Percentiles rank a stretch among this genome's conserved stretches.
These are phyloP conservation scores for Phaedon cochleariae DNA, from an alignment of 2,888 invertebrate species.

Conservation along the genomic window DNA sequence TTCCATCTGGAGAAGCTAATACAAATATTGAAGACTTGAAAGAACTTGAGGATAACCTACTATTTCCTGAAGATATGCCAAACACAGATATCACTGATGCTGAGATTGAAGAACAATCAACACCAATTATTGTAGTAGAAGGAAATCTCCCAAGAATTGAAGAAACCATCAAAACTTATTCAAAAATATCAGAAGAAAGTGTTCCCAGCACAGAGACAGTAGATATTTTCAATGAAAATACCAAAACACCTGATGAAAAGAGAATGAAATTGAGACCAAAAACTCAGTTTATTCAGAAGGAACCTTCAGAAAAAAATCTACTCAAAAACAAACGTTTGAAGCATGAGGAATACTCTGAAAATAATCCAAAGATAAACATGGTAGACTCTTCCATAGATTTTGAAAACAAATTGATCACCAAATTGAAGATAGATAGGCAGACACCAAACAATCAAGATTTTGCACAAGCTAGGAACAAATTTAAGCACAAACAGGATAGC, in stretches of 20 bases:
- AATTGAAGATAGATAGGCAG: not conserved
- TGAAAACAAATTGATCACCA: not conserved
- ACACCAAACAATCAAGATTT: conserved; percentile 14
- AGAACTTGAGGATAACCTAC: not conserved
- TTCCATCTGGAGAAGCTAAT: not conserved
- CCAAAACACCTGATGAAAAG: conserved; percentile 25
- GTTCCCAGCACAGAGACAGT: not conserved
- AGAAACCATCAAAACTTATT: conserved; percentile 1
- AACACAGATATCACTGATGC: not conserved
- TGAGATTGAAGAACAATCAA: not conserved
- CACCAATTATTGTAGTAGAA: not conserved
- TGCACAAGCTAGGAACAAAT: conserved; percentile 19
- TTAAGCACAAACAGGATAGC: not conserved
- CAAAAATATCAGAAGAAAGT: not conserved
- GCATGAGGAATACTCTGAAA: too few species aligned
- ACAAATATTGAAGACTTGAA: not conserved
- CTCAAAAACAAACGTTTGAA: not conserved
- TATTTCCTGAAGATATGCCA: not conserved
- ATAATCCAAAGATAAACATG: not conserved
- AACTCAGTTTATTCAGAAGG: not conserved
- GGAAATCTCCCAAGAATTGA: conserved; percentile 10
- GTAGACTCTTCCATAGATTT: not conserved
- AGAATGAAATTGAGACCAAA: not conserved
- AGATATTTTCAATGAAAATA: not conserved
- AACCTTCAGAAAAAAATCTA: too few species aligned